phyloP scores from a whole-genome alignment of 2,888 invertebrate species.

The Chymomyza procnemis region DNA sequence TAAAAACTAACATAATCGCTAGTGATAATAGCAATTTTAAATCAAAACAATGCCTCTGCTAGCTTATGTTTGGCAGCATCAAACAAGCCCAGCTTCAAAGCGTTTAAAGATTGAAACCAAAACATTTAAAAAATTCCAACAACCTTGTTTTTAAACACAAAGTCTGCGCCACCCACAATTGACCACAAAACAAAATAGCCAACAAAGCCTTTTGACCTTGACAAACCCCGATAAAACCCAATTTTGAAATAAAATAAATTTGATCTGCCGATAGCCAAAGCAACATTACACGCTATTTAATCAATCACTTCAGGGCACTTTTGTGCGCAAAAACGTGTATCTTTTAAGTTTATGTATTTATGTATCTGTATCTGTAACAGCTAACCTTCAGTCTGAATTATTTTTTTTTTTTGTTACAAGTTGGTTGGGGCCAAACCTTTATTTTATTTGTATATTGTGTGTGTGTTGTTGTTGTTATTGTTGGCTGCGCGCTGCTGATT shows the following conservation, averaged over 20 bases:
- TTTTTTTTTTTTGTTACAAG: conserved; percentile 64
- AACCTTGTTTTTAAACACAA: not conserved
- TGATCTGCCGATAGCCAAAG: not conserved
- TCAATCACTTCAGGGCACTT: not conserved
- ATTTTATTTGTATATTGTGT: conserved; percentile 57
- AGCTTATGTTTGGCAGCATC: too few relatives aligned
- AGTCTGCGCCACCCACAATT: not conserved
- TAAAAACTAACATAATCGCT: too few relatives aligned
- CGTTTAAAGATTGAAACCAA: not conserved
- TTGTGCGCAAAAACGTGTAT: not conserved
- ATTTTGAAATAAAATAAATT: not conserved
- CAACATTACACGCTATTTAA: not conserved
- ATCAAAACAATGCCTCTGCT: too few relatives aligned
- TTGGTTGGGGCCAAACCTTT: conserved; percentile 19
- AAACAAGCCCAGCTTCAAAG: not conserved
- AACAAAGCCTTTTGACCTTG: not conserved
- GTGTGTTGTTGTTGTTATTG: conserved; percentile 13
- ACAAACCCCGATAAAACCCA: not conserved
- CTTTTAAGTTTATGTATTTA: not conserved
- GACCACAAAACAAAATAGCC: not conserved
- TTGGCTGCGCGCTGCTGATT: not conserved
- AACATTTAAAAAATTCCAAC: not conserved
- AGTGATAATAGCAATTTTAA: too few relatives aligned
- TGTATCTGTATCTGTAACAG: conserved; percentile 15
- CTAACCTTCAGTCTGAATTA: conserved; percentile 25